Evolutionary conservation across 2,888 invertebrate genomes (phyloP).

Genomic region (Platerodrilus igneus): DNA sequence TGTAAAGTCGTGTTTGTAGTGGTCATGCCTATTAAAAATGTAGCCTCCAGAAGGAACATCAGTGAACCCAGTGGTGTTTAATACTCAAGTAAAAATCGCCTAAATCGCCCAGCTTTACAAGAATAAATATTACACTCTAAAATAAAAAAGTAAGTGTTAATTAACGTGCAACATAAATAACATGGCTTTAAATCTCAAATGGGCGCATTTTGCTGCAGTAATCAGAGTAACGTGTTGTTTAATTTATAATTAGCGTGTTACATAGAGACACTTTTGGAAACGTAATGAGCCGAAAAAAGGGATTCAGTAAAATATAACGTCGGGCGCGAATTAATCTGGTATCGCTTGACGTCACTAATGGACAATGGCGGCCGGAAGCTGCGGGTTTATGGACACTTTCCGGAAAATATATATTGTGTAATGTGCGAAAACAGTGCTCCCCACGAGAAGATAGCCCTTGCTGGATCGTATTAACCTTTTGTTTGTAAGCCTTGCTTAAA

Average conservation of each 20-base stretch:
- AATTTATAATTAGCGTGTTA: slow-evolving; percentile 29
- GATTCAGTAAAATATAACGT: slow-evolving; percentile 32
- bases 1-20: too few species aligned
- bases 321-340: slow-evolving; percentile 34
- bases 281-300: slow-evolving; percentile 38
- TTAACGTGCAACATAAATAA: slow-evolving; percentile 22
- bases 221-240: slow-evolving; percentile 25
- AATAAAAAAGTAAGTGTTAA: slow-evolving; percentile 8
- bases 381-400: slow-evolving; percentile 32
- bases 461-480: slow-evolving; percentile 19
- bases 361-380: slow-evolving; percentile 36
- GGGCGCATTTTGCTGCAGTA: slow-evolving; percentile 20
- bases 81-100: too few species aligned
- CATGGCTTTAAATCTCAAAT: slow-evolving; percentile 20
- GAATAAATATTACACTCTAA: too few species aligned
- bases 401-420: slow-evolving; percentile 28
- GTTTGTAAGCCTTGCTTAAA: slow-evolving; percentile 9
- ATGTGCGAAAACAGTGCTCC: slow-evolving; percentile 24
- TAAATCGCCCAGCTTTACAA: too few species aligned
- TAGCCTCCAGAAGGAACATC: too few species aligned
- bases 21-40: too few species aligned
- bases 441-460: slow-evolving; percentile 17
- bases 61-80: too few species aligned
- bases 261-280: slow-evolving; percentile 36
- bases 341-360: slow-evolving; percentile 36